Percentiles rank a stretch among this genome's conserved stretches.
Conservation (phyloP, 35 echinoderm and acorn worm species). For the Ptychodera flava region DNA sequence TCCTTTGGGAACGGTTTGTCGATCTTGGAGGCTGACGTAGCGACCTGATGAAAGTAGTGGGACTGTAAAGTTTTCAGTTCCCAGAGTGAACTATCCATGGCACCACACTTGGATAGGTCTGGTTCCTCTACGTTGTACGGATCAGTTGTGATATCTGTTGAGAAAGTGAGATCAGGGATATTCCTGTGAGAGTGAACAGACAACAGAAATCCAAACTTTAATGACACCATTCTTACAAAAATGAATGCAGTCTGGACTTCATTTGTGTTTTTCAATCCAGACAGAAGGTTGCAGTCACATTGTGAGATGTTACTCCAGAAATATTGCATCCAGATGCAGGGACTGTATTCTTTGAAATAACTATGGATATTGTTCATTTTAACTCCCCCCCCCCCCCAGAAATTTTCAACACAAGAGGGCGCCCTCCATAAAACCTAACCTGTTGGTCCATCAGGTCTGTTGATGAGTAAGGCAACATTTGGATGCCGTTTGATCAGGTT, state of each 20-base stretch:
- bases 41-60: slow-evolving; percentile 81
- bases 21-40: slow-evolving; percentile 51
- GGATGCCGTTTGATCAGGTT: slow-evolving; percentile 90
- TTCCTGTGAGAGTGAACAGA: not conserved
- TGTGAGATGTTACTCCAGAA: too few species aligned
- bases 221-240: too few species aligned
- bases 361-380: too few species aligned
- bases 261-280: too few species aligned
- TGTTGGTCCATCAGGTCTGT: slow-evolving; percentile 13
- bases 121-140: slow-evolving; percentile 70
- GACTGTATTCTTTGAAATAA: too few species aligned
- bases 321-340: too few species aligned
- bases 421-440: not conserved
- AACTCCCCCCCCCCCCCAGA: too few species aligned
- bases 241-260: too few species aligned
- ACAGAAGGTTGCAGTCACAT: too few species aligned
- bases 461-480: slow-evolving; percentile 60
- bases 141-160: slow-evolving; percentile 55
- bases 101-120: slow-evolving; percentile 64
- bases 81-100: slow-evolving; percentile 89
- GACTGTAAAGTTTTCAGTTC: slow-evolving; percentile 76
- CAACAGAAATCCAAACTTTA: too few species aligned
- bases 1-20: slow-evolving; percentile 69
- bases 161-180: not conserved
- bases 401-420: not conserved